Conservation (phyloP, 2,113 vertebrate genomes). For the Saimiri boliviensis region DNA sequence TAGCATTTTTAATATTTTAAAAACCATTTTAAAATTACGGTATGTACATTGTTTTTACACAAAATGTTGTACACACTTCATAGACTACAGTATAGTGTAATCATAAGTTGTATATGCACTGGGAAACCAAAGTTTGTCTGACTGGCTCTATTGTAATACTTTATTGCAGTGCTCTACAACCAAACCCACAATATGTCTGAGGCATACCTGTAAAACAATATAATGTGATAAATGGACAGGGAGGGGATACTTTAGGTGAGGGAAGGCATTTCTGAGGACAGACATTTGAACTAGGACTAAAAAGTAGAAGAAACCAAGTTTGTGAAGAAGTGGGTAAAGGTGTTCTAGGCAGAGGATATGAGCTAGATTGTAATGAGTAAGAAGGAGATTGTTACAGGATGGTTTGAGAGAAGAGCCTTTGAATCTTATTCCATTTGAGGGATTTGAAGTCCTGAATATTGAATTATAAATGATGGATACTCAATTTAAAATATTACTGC, state of each 20-base stretch:
- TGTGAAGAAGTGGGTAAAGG: neutral
- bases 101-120: too few species aligned
- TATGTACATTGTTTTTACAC: neutral
- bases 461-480: neutral
- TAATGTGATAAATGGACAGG: neutral
- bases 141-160: neutral
- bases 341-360: neutral
- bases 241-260: too few species aligned
- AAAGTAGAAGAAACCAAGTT: neutral
- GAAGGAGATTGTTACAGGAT: neutral
- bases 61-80: neutral
- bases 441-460: neutral
- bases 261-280: neutral
- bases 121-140: neutral
- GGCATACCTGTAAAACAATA: neutral
- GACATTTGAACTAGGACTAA: neutral
- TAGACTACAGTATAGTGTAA: neutral
- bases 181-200: neutral
- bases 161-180: neutral
- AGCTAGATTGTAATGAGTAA: neutral
- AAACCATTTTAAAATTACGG: neutral
- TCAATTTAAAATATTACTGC: neutral
- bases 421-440: neutral
- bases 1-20: neutral
- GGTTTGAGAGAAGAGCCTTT: neutral